Evolutionary conservation across 2,888 invertebrate genomes (phyloP).

Genomic region (Melieria picta): DNA sequence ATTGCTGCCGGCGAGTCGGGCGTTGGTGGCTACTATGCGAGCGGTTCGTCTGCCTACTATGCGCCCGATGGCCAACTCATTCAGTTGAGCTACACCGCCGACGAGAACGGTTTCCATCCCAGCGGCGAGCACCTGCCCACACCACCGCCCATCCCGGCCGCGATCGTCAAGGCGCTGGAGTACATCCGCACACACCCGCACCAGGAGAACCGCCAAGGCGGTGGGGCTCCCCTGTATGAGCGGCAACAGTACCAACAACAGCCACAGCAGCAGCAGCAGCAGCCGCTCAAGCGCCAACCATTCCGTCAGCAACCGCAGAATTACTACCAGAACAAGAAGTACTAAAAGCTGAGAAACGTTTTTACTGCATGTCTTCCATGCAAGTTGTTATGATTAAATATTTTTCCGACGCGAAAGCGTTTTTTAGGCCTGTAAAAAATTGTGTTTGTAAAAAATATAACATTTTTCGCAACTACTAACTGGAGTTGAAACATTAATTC

Average conservation of each 20-base stretch:
- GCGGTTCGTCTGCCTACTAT: slow-evolving; percentile 69
- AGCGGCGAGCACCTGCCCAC: slow-evolving; percentile 65
- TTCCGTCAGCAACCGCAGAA: too few species aligned
- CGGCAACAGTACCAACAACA: slow-evolving; percentile 8
- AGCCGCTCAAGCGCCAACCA: too few species aligned
- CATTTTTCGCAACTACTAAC: too few species aligned
- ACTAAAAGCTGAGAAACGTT: too few species aligned
- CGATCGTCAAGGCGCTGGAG: slow-evolving; percentile 58
- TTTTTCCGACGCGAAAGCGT: too few species aligned
- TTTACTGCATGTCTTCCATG: too few species aligned
- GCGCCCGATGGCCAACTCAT: slow-evolving; percentile 68
- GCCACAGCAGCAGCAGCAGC: slow-evolving; percentile 15
- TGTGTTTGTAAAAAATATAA: too few species aligned
- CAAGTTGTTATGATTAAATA: too few species aligned
- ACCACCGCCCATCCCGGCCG: slow-evolving; percentile 61
- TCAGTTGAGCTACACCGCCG: slow-evolving; percentile 68
- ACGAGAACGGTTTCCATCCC: slow-evolving; percentile 71
- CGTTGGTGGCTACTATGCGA: slow-evolving; percentile 68
- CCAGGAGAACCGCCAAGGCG: slow-evolving; percentile 26
- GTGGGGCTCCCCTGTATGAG: neutral
- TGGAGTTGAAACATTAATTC: too few species aligned
- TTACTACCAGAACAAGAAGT: too few species aligned
- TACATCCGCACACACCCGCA: slow-evolving; percentile 63
- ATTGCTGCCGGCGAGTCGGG: slow-evolving; percentile 71
- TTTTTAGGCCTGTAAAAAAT: too few species aligned